These are phyloP conservation scores for Macaria notata DNA, from an alignment of 2,888 invertebrate genomes.

Conservation along the genomic window DNA sequence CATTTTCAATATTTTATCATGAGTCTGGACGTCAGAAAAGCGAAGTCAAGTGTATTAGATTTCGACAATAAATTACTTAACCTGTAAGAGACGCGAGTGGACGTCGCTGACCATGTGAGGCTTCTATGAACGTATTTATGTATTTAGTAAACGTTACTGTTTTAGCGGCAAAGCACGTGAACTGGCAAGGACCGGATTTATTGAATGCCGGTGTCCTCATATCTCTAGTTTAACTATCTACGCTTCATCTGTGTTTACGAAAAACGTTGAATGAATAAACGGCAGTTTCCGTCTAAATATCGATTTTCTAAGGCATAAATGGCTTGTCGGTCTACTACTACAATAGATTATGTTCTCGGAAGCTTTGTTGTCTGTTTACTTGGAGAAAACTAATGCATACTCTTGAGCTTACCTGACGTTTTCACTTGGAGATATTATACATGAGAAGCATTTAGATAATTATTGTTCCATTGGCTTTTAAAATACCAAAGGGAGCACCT, in stretches of 20 bases:
- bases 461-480: slow-evolving; percentile 55
- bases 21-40: slow-evolving; percentile 54
- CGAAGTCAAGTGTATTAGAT: slow-evolving; percentile 26
- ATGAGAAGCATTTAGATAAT: slow-evolving; percentile 64
- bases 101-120: slow-evolving; percentile 20
- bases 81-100: slow-evolving; percentile 19
- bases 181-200: slow-evolving; percentile 25
- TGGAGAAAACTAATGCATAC: slow-evolving; percentile 22
- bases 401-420: slow-evolving; percentile 29
- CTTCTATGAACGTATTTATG: slow-evolving; percentile 20
- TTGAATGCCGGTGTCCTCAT: slow-evolving; percentile 20
- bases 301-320: neutral
- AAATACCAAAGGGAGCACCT: slow-evolving; percentile 64
- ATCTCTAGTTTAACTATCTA: slow-evolving; percentile 14
- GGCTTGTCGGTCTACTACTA: neutral
- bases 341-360: slow-evolving; percentile 10
- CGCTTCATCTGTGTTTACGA: neutral
- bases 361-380: slow-evolving; percentile 36
- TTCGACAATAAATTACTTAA: slow-evolving; percentile 17
- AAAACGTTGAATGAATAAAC: neutral
- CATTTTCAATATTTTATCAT: slow-evolving; percentile 54
- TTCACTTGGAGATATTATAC: slow-evolving; percentile 31
- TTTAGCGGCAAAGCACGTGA: slow-evolving; percentile 21
- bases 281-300: slow-evolving; percentile 5
- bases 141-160: slow-evolving; percentile 16